These are phyloP conservation scores for Dasypolia templi DNA, from an alignment of 2,888 invertebrate genomes.

Conservation along the genomic window DNA sequence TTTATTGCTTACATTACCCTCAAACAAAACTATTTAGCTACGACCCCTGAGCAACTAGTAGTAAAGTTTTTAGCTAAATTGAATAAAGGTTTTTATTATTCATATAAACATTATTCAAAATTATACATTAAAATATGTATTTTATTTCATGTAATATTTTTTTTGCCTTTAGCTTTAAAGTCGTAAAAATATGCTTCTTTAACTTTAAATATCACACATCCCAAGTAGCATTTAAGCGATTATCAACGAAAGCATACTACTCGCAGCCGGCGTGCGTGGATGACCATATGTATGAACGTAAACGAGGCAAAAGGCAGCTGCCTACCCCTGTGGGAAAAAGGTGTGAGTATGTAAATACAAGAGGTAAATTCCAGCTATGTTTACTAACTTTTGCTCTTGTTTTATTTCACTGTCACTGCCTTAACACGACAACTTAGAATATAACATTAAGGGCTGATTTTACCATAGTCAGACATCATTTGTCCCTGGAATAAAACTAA, in stretches of 20 bases:
- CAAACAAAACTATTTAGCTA: slow-evolving; percentile 11
- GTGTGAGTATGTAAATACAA: background rate
- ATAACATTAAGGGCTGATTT: background rate
- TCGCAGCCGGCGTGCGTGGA: background rate
- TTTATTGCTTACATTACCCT: slow-evolving; percentile 35
- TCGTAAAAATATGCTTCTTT: background rate
- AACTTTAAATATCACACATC: too few relatives aligned
- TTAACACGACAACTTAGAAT: background rate
- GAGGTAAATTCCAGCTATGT: background rate
- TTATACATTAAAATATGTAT: background rate
- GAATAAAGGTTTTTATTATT: slow-evolving; percentile 7
- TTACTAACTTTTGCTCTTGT: too few relatives aligned
- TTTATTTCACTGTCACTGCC: background rate
- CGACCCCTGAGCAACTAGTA: background rate
- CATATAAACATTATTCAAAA: background rate
- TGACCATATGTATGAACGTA: background rate
- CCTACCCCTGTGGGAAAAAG: background rate
- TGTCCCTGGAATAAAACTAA: too few relatives aligned
- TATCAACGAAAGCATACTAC: background rate
- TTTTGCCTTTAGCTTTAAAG: background rate
- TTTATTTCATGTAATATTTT: background rate
- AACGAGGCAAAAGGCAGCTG: background rate
- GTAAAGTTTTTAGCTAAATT: slow-evolving; percentile 2
- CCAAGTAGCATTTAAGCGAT: background rate
- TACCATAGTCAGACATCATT: too few relatives aligned